These are phyloP conservation scores for Helostoma temminkii DNA, from an alignment of 2,797 vertebrate species.

Conservation along the genomic window DNA sequence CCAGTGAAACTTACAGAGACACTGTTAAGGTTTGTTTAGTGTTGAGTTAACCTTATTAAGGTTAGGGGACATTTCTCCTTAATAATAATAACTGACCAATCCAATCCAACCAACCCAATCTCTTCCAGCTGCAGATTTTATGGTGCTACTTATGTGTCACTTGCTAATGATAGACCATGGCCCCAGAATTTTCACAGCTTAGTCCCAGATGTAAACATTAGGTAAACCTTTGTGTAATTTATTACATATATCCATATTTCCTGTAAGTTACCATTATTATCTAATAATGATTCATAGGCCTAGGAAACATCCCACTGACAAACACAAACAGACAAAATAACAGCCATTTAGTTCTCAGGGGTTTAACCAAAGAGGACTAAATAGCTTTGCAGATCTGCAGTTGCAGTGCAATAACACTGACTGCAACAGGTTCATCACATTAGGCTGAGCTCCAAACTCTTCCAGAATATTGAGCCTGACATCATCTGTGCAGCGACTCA, in stretches of 20 bases:
- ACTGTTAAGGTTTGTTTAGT: too few relatives aligned
- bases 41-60: too few relatives aligned
- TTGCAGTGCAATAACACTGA: constrained; percentile 28
- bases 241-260: constrained; percentile 6
- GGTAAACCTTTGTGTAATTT: not conserved
- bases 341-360: constrained; percentile 18
- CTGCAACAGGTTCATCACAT: constrained; percentile 69
- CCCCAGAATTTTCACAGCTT: too few relatives aligned
- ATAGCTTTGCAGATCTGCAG: constrained; percentile 19
- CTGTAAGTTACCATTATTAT: constrained; percentile 13
- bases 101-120: too few relatives aligned
- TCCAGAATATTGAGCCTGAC: constrained; percentile 57
- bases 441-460: constrained; percentile 47
- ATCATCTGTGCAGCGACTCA: constrained; percentile 39
- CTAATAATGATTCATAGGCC: not conserved
- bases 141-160: too few relatives aligned
- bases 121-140: too few relatives aligned
- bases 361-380: constrained; percentile 31
- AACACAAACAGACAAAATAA: constrained; percentile 22
- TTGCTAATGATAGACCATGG: too few relatives aligned
- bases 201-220: too few relatives aligned
- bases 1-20: too few relatives aligned
- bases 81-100: too few relatives aligned
- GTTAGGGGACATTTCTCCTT: too few relatives aligned
- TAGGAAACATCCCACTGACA: not conserved